Conservation (phyloP, 2,113 vertebrate species). For the Mohoua ochrocephala region DNA sequence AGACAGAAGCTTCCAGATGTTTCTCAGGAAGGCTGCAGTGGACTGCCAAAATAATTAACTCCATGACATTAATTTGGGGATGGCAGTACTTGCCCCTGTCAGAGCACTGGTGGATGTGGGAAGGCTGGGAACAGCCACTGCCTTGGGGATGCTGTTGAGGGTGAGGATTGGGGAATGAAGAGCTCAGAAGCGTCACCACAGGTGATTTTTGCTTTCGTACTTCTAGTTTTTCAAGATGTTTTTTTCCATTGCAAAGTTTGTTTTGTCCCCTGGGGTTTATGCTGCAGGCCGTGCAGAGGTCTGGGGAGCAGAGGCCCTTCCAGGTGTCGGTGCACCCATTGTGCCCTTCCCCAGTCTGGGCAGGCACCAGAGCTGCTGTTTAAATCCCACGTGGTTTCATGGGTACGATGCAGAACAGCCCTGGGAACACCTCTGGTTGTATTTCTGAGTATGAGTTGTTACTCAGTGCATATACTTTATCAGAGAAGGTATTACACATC, state of each 20-base stretch:
- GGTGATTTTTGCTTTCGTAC: not conserved
- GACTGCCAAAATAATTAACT: not conserved
- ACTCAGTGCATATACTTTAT: not conserved
- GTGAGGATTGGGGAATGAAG: not conserved
- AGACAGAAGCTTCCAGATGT: not conserved
- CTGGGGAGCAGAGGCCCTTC: not conserved
- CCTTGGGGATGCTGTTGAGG: not conserved
- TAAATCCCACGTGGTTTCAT: not conserved
- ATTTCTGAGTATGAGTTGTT: not conserved
- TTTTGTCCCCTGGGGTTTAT: not conserved
- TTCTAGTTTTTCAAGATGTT: not conserved
- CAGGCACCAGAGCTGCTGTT: not conserved
- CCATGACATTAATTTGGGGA: not conserved
- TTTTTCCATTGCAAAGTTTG: not conserved
- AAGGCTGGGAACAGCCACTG: not conserved
- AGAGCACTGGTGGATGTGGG: fast-evolving
- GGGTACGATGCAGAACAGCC: not conserved
- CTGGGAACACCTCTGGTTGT: not conserved
- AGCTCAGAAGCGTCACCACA: not conserved
- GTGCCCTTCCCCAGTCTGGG: not conserved
- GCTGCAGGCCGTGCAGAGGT: not conserved
- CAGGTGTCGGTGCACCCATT: not conserved
- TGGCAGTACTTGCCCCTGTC: not conserved
- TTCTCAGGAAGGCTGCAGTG: not conserved
- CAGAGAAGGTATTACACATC: not conserved